Evolutionary conservation across 2,888 invertebrate genomes (phyloP), one percentile per base, ranked within the genome.

Genomic region (Rhopalosiphum nymphaeae): DNA sequence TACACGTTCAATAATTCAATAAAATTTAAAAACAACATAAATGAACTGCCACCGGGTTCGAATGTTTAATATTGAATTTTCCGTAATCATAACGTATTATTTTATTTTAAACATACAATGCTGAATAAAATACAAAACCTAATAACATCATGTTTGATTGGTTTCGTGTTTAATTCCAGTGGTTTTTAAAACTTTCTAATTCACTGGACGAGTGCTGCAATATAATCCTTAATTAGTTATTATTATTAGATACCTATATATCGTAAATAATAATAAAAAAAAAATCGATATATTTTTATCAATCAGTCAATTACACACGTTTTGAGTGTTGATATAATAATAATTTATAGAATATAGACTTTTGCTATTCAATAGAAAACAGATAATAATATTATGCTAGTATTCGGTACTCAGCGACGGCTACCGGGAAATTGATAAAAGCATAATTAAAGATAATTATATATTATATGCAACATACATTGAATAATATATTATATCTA

Each of bases 371-470:
- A 46, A 86, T 46, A 44, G 11, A 84, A 91, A 84, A 91, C 26
- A 49, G 90, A 67, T 90, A 78, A 36, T 90, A 67, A 25, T 67
- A 36, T n/a, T 49, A 36, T 26, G 49, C 13, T 42, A 16, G 46
- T 36, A 53, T 78, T 10, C 7, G 9, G 78, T 36, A 78, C 49
- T 36, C 11, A 53, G 16, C 29, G 42, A 53, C 78, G 53, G 84
- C 49, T 78, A 42, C 84, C 53, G 42, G 42, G 78, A 53, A 53
- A 84, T 36, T 53, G 84, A 84, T 84, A 91, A 91, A 26, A 53
- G 78, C 42, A 29, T 53, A 53, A 91, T 78, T 78, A 78, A 21
- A 78, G 78, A 78, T 78, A 78, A 78, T 78, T 78, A 36, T 78
- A 21, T 36, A 7, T 78, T 78, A 21, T 36, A 7, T 78, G 78